Base-by-base conservation (phyloP, 2,797 vertebrate species). In the Gephyroberyx darwinii region DNA sequence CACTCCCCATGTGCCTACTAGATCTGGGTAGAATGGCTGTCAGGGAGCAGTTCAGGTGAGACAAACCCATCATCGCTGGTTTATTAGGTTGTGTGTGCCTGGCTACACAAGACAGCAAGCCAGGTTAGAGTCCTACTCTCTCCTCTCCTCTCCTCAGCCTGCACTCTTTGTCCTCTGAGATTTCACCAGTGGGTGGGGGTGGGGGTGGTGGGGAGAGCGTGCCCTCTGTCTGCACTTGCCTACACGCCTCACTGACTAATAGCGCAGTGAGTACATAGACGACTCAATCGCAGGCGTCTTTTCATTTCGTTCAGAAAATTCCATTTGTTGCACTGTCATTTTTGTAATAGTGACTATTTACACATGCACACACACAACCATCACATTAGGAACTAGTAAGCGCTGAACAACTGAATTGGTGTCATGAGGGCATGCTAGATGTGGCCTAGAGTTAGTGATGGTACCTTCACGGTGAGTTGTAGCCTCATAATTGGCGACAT, bases 241-340 rank as follows among this genome's bases (percentile, higher is more conserved):
- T 68, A 5, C 20, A 64, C 0, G 52, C 48, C 51, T 79, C 59
- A 51, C 41, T 75, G 39, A 55, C 48, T 71, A 26, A 48, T 26
- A 53, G 65, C 50, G 19, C 52, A 53, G 50, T 4, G 47, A 61
- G 48, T 10, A 50, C 33, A 3, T 14, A 14, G 58, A 30, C 4
- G 45, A 60, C 56, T 83, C 52, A 35, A 26, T 83, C 75, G 53
- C 47, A 50, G 66, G 47, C 60, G 37, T 74, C 54, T 78, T 75
- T 85, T 85, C 48, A 81, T 84, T 80, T 73, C 30, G 48, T 58
- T 57, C 37, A 51, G 37, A 77, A 70, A 86, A 81, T 71, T 72
- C 45, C 6, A 74, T 67, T 60, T 39, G 47, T 58, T 72, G 65
- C 50, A 54, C 22, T 74, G 45, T 79, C 48, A 71, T 64, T 64